phyloP scores from a whole-genome alignment of 2,797 vertebrate species.

The Ambastaia sidthimunki region DNA sequence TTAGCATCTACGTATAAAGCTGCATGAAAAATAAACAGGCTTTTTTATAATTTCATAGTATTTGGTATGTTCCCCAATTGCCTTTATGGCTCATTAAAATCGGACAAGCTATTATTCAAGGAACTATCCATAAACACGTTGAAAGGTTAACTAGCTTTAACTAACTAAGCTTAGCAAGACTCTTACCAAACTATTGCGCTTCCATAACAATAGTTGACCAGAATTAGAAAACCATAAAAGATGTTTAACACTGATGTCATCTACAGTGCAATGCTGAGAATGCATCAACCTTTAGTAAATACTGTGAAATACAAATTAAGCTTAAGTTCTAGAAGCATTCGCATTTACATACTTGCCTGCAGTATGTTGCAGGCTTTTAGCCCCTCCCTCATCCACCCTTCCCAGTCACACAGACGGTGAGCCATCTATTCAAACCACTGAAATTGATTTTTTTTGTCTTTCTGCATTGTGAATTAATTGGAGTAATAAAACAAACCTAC shows the following conservation, averaged over 20 bases:
- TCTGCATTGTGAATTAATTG: constrained; percentile 58
- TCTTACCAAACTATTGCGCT: not conserved
- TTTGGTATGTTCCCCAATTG: too few species aligned
- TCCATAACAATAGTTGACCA: too few species aligned
- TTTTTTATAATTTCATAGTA: too few species aligned
- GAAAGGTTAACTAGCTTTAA: not conserved
- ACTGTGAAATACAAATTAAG: not conserved
- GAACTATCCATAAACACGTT: not conserved
- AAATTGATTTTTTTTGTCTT: constrained; percentile 49
- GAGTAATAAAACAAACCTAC: constrained; percentile 57
- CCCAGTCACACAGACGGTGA: not conserved
- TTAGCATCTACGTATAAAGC: too few species aligned
- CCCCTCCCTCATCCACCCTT: not conserved
- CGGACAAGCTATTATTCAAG: not conserved
- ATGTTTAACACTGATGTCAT: not conserved
- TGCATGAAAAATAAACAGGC: too few species aligned
- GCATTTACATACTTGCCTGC: not conserved
- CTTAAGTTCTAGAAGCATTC: not conserved
- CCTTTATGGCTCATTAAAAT: too few species aligned
- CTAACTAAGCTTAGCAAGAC: not conserved
- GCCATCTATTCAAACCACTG: constrained; percentile 41
- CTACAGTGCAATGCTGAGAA: not conserved
- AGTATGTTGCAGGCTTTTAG: not conserved
- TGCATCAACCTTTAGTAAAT: not conserved
- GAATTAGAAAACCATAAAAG: not conserved